Conservation (phyloP, 1,140 invertebrate genomes). For the Danaus plexippus region DNA sequence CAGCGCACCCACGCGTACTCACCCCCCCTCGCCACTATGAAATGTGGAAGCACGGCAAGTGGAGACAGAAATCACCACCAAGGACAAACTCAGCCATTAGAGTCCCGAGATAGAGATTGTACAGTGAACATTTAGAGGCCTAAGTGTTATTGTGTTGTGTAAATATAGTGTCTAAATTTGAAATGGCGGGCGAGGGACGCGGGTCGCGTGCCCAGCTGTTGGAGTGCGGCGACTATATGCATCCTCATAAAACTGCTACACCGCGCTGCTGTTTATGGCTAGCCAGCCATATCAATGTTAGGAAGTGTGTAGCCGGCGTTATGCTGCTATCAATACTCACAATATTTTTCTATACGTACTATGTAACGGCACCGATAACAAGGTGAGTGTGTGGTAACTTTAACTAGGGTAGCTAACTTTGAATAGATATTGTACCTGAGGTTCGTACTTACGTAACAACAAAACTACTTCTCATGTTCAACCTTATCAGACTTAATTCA, state of each 20-base stretch:
- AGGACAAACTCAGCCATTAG: conserved; percentile 59
- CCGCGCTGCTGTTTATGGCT: conserved; percentile 73
- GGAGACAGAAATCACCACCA: conserved; percentile 67
- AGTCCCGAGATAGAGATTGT: conserved; percentile 63
- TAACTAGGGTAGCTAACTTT: too few relatives aligned
- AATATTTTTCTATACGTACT: conserved; percentile 83
- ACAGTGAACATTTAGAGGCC: conserved; percentile 54
- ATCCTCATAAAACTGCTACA: conserved; percentile 47
- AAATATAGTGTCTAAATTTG: conserved; percentile 65
- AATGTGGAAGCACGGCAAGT: conserved; percentile 72
- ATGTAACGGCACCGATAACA: conserved; percentile 79
- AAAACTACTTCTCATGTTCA: too few relatives aligned
- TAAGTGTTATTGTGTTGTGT: conserved; percentile 67
- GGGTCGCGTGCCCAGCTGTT: conserved; percentile 46
- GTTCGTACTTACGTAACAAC: too few relatives aligned
- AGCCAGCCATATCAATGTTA: conserved; percentile 79
- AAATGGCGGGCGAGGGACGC: conserved; percentile 46
- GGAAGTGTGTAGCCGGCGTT: conserved; percentile 78
- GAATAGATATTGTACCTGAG: too few relatives aligned
- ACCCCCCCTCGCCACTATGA: conserved; percentile 55
- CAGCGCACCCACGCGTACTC: conserved; percentile 43
- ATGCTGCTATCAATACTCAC: conserved; percentile 78
- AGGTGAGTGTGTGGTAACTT: conserved; percentile 70
- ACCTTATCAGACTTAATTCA: too few relatives aligned
- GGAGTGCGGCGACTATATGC: conserved; percentile 48